Evolutionary conservation across 1,140 invertebrate species (phyloP).

Genomic region (Nylanderia fulva): DNA sequence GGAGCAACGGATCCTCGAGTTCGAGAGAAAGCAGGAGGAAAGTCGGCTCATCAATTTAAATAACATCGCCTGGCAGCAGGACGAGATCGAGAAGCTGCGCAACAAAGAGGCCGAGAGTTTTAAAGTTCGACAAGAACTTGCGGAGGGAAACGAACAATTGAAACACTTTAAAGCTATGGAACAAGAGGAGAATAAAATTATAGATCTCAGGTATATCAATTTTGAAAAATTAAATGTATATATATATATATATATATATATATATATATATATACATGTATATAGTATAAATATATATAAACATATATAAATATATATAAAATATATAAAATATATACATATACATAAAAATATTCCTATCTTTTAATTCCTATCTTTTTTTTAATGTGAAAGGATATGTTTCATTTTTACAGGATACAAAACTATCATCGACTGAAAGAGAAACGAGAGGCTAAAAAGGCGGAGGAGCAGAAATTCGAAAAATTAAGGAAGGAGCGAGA

Average conservation of each 20-base stretch:
- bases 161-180: constrained; percentile 87
- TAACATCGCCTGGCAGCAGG: constrained; percentile 85
- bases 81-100: constrained; percentile 84
- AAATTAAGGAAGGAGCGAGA: constrained; percentile 84
- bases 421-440: constrained; percentile 88
- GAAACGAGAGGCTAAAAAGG: constrained; percentile 86
- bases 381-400: constrained; percentile 6
- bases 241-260: too few relatives aligned
- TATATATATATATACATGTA: too few relatives aligned
- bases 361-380: neutral
- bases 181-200: constrained; percentile 87
- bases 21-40: constrained; percentile 89
- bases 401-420: constrained; percentile 84
- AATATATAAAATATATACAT: too few relatives aligned
- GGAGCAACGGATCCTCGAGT: constrained; percentile 87
- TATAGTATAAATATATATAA: too few relatives aligned
- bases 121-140: constrained; percentile 86
- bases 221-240: too few relatives aligned
- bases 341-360: too few relatives aligned
- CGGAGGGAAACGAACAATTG: constrained; percentile 87
- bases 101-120: constrained; percentile 81
- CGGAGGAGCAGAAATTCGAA: constrained; percentile 80
- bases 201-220: constrained; percentile 86
- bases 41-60: constrained; percentile 87
- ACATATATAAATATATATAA: too few relatives aligned